Evolutionary conservation across 2,888 invertebrate species (phyloP).

Genomic region (Lacanobia oleracea): DNA sequence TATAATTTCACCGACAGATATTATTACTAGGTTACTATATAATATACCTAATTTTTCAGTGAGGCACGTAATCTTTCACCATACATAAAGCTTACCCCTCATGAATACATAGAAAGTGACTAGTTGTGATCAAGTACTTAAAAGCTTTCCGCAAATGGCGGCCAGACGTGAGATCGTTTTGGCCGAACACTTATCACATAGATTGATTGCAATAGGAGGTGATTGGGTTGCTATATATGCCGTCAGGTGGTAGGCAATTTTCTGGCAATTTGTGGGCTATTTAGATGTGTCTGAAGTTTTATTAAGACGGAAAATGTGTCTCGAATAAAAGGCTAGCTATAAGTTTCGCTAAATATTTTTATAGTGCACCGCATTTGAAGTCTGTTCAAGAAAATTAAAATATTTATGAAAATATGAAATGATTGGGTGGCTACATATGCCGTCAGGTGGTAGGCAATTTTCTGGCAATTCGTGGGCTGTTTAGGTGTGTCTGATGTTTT

Average conservation of each 20-base stretch:
- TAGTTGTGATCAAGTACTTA: conserved; percentile 63
- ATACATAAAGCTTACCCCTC: conserved; percentile 39
- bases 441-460: too few relatives aligned
- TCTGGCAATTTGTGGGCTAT: conserved; percentile 33
- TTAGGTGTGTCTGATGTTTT: too few relatives aligned
- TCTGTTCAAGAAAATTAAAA: too few relatives aligned
- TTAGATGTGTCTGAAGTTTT: conserved; percentile 12
- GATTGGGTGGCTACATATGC: too few relatives aligned
- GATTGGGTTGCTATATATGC: conserved; percentile 51
- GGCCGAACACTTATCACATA: conserved; percentile 62
- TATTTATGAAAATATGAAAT: too few relatives aligned
- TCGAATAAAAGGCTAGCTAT: background rate
- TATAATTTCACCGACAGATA: conserved; percentile 12
- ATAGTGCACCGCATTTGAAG: too few relatives aligned
- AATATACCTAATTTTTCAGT: conserved; percentile 14
- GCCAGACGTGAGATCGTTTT: conserved; percentile 65
- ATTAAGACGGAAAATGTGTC: conserved; percentile 5
- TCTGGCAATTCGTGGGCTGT: too few relatives aligned
- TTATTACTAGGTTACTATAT: too few relatives aligned
- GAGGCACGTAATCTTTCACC: conserved; percentile 32
- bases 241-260: conserved; percentile 36
- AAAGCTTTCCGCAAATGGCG: conserved; percentile 65
- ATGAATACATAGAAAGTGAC: conserved; percentile 62
- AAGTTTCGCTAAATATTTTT: background rate
- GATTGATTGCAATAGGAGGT: conserved; percentile 60